Percentiles rank a stretch among this genome's conserved stretches.
phyloP scores from a whole-genome alignment of 1,140 invertebrate species.

The Coenobita brevimanus region DNA sequence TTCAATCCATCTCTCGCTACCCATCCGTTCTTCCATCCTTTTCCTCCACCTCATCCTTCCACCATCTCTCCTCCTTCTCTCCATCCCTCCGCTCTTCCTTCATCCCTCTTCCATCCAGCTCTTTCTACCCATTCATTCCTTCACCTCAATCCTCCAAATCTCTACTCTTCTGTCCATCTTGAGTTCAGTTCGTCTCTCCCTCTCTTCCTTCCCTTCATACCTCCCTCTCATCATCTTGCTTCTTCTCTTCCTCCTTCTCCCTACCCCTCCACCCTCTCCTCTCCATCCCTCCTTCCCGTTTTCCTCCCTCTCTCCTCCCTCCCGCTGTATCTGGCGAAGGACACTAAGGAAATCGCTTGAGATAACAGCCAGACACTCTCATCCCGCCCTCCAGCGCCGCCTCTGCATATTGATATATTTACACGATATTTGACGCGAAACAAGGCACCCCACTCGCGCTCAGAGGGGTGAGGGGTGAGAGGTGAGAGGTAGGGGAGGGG shows the following conservation, averaged over 20 bases:
- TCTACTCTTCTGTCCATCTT: too few relatives aligned
- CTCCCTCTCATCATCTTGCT: not conserved
- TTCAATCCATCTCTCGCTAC: too few relatives aligned
- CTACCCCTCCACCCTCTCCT: not conserved
- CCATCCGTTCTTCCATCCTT: too few relatives aligned
- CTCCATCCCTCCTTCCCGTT: not conserved
- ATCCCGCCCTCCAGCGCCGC: conserved; percentile 13
- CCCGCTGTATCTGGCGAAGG: too few relatives aligned
- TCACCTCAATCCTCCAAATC: too few relatives aligned
- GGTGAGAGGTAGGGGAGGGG: not conserved
- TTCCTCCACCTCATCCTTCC: too few relatives aligned
- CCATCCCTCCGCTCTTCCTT: too few relatives aligned
- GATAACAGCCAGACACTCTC: conserved; percentile 42
- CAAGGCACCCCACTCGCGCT: conserved; percentile 45
- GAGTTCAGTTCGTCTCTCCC: too few relatives aligned
- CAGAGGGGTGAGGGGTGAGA: not conserved
- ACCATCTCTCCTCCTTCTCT: too few relatives aligned
- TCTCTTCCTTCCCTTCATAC: not conserved
- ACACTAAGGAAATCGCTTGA: conserved; percentile 21
- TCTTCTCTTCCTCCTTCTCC: not conserved
- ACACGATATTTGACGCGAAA: conserved; percentile 51
- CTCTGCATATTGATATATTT: conserved; percentile 61
- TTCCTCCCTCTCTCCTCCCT: conserved; percentile 16
- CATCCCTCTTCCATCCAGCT: too few relatives aligned
- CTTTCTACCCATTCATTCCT: too few relatives aligned